Base-by-base conservation (phyloP, 2,113 vertebrate genomes). In the Orthonyx spaldingii region DNA sequence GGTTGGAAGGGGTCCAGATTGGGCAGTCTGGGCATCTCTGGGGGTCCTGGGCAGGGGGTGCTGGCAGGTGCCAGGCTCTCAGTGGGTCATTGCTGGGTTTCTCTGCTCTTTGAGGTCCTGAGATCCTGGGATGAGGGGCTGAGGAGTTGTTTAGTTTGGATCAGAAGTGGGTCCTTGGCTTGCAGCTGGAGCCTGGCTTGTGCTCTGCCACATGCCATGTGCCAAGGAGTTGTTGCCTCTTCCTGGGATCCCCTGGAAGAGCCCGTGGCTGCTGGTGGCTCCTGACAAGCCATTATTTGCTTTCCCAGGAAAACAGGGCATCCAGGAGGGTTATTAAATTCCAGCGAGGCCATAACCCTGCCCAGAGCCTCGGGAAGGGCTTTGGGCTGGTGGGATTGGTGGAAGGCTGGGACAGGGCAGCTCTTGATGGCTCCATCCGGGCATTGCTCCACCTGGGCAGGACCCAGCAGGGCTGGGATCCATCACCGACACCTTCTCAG, bases 391-490 rank as follows among this genome's bases (percentile, higher is more conserved):
- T 79, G 75, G 61, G 57, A 17, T 79, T 1, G 0, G 47, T 8
- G 1, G 15, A 49, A 55, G 27, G 23, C 65, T 10, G 13, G n/a
- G 56, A n/a, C 1, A 0, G 35, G 53, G 70, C 78, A 75, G 83
- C 66, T 78, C 75, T 7, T 5, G 50, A 7, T 32, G 92, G 52
- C 70, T 6, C 83, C 61, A 22, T 50, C 24, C 3, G 1, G 61
- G 69, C 19, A 0, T 13, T 49, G 52, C 65, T 79, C 53, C 89
- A 90, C 93, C 86, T 74, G 87, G 77, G 79, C 83, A 92, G 96
- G 79, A 55, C 74, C 78, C 12, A 5, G 33, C 5, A 4, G 70
- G 49, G 78, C 90, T 97, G 90, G 90, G 86, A 95, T 90, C 88
- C 90, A 16, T 94, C 95, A 94, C 57, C 2, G 2, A 42, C 95